Conservation (phyloP, 2,113 vertebrate species). For the Elephas maximus region DNA sequence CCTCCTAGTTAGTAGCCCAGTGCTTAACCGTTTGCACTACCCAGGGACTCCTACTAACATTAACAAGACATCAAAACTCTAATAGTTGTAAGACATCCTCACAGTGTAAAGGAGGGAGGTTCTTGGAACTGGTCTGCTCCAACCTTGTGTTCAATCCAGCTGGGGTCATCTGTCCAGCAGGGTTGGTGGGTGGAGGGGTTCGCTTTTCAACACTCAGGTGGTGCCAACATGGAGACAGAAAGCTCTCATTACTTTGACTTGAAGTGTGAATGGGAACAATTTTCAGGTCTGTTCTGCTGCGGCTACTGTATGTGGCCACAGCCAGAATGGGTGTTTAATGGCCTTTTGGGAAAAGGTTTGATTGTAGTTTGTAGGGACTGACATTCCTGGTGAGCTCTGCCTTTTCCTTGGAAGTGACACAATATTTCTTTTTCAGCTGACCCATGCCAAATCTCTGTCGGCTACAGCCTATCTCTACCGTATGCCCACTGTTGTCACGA, state of each 20-base stretch:
- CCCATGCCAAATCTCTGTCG: neutral
- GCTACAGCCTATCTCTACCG: neutral
- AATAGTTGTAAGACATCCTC: accelerated
- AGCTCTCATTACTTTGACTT: neutral
- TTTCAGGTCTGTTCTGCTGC: accelerated
- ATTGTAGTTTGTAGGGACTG: neutral
- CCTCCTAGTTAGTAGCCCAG: neutral
- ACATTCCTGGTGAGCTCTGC: neutral
- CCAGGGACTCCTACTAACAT: neutral
- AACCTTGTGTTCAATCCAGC: accelerated
- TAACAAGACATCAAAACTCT: neutral
- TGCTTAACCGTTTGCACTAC: neutral
- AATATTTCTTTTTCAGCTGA: neutral
- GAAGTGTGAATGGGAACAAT: no score
- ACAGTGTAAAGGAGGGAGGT: accelerated
- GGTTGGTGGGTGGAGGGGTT: accelerated
- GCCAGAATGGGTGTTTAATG: no score
- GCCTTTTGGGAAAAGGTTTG: neutral
- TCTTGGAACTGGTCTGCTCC: neutral
- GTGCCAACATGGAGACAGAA: accelerated
- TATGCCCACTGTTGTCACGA: neutral
- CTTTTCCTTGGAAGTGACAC: neutral
- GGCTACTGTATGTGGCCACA: no score
- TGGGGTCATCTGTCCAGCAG: accelerated
- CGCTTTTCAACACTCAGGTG: neutral